Percentiles rank a stretch among this genome's conserved stretches.
phyloP scores from a whole-genome alignment of 1,140 invertebrate genomes.

The Heliothis subflexa region DNA sequence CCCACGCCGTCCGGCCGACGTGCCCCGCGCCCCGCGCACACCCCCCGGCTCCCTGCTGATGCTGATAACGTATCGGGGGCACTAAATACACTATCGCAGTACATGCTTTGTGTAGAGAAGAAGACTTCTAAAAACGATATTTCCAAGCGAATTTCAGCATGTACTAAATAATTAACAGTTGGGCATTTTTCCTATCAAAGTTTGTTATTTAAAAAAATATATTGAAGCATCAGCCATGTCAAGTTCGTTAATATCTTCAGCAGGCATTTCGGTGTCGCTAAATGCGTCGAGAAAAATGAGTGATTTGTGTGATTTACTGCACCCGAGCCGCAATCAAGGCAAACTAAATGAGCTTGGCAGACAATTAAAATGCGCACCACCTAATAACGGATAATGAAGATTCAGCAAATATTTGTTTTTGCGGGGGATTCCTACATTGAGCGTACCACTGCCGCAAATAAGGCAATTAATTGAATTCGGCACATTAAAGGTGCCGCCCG shows the following conservation, averaged over 20 bases:
- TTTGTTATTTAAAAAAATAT: background rate
- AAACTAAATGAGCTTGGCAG: constrained; percentile 48
- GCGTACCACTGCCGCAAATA: constrained; percentile 74
- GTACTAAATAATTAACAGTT: background rate
- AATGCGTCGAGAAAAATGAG: constrained; percentile 34
- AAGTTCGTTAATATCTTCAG: constrained; percentile 8
- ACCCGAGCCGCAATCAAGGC: constrained; percentile 48
- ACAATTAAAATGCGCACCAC: constrained; percentile 68
- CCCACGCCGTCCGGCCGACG: constrained; percentile 68
- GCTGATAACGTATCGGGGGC: constrained; percentile 58
- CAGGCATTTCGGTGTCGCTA: constrained; percentile 7
- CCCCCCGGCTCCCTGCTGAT: constrained; percentile 20
- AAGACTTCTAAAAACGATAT: background rate
- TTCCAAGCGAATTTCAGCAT: background rate
- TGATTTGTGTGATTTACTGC: constrained; percentile 38
- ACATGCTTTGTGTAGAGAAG: constrained; percentile 11
- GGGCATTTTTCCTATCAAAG: background rate
- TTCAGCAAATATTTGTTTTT: constrained; percentile 84
- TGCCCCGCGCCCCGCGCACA: constrained; percentile 39
- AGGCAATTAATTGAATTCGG: constrained; percentile 85
- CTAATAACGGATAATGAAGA: constrained; percentile 81
- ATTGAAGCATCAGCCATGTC: background rate
- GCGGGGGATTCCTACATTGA: constrained; percentile 75
- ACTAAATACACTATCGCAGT: constrained; percentile 32
- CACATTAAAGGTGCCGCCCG: constrained; percentile 78